These are phyloP conservation scores for Epinotia ramella DNA, from an alignment of 2,888 invertebrate genomes.

Conservation along the genomic window DNA sequence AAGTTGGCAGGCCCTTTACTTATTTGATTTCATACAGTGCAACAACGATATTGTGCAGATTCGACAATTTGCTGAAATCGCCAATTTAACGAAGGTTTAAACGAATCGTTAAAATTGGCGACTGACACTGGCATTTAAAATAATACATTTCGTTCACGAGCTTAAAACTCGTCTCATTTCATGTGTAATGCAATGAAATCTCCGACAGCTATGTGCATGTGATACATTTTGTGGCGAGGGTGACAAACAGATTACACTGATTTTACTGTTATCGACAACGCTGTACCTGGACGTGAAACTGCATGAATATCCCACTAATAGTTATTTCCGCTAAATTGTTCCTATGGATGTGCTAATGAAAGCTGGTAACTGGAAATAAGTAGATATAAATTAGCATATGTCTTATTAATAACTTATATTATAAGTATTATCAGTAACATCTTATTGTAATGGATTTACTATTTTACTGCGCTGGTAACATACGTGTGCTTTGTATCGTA, in stretches of 20 bases:
- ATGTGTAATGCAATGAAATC: background rate
- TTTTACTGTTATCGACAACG: no score
- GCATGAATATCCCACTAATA: no score
- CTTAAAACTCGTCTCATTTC: background rate
- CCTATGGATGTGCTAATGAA: no score
- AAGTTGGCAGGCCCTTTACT: background rate
- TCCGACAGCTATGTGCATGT: background rate
- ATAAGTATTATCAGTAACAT: no score
- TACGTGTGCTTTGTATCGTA: no score
- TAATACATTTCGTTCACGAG: background rate
- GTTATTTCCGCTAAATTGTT: no score
- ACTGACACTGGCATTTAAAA: background rate
- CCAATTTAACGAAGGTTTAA: background rate
- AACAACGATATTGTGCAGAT: background rate
- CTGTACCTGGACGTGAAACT: no score
- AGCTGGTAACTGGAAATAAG: no score
- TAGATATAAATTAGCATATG: no score
- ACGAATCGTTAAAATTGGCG: background rate
- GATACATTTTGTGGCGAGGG: background rate
- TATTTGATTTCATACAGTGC: background rate
- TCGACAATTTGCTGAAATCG: background rate
- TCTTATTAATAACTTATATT: no score
- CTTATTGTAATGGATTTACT: no score
- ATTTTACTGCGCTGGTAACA: no score
- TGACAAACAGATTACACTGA: background rate